phyloP scores from a whole-genome alignment of 2,797 vertebrate genomes.

The Falco naumanni region DNA sequence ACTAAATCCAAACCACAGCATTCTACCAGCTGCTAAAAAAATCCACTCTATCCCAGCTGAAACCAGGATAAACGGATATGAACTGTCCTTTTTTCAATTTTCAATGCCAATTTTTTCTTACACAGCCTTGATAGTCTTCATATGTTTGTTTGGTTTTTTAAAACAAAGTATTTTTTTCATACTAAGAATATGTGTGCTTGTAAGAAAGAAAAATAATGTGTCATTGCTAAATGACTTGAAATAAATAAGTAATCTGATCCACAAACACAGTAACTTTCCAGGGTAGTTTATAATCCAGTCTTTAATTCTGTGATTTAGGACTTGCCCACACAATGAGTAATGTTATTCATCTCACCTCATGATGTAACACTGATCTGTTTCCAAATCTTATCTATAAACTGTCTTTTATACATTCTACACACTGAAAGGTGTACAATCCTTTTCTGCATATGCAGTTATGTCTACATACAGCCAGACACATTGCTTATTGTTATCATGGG shows the following conservation, averaged over 20 bases:
- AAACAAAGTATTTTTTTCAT: background rate
- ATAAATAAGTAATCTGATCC: background rate
- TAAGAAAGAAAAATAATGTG: background rate
- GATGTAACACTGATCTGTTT: background rate
- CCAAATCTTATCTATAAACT: background rate
- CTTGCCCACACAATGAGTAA: background rate
- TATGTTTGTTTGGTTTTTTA: background rate
- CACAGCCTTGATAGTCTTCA: background rate
- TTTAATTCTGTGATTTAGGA: background rate
- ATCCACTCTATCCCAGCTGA: too few relatives aligned
- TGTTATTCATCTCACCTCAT: background rate
- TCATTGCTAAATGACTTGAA: background rate
- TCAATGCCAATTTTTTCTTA: background rate
- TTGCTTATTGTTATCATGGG: background rate
- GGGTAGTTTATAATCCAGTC: background rate
- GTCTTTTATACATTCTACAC: background rate
- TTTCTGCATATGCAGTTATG: background rate
- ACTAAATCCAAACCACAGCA: too few relatives aligned
- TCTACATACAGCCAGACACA: background rate
- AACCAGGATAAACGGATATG: background rate
- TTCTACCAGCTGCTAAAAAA: too few relatives aligned
- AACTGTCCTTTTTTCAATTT: background rate
- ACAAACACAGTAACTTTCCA: background rate
- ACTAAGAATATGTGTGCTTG: background rate
- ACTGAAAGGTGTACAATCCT: background rate